A percentile compares a stretch with the other conserved stretches of the same genome.
phyloP scores from a whole-genome alignment of 2,888 invertebrate genomes.

The Fabriciana adippe region DNA sequence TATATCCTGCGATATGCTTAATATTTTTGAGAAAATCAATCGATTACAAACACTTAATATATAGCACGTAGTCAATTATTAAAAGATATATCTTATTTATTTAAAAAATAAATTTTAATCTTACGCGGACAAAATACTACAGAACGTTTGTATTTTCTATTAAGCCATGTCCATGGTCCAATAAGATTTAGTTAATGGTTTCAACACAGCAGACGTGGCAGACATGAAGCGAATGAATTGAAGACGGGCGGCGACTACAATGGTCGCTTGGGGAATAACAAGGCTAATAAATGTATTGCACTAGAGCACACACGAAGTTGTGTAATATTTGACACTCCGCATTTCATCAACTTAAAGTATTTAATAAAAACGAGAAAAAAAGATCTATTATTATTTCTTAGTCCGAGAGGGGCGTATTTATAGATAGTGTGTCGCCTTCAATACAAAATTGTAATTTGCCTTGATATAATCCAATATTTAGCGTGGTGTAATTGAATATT shows the following conservation, averaged over 20 bases:
- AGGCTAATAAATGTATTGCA: slow-evolving; percentile 40
- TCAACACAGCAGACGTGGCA: slow-evolving; percentile 26
- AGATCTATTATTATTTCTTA: slow-evolving; percentile 21
- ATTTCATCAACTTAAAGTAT: slow-evolving; percentile 21
- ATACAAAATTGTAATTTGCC: slow-evolving; percentile 78
- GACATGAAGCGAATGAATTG: slow-evolving; percentile 32
- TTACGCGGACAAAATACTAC: not conserved
- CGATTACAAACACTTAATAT: too few species aligned
- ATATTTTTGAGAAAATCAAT: too few species aligned
- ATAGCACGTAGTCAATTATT: too few species aligned
- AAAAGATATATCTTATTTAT: too few species aligned
- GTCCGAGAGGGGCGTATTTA: slow-evolving; percentile 32
- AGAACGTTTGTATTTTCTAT: slow-evolving; percentile 3
- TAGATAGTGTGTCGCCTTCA: slow-evolving; percentile 57
- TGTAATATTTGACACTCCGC: slow-evolving; percentile 34
- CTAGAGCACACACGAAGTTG: slow-evolving; percentile 23
- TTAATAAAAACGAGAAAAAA: slow-evolving; percentile 9
- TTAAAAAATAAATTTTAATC: too few species aligned
- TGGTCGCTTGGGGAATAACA: slow-evolving; percentile 39
- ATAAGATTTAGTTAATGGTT: slow-evolving; percentile 32
- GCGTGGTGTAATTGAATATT: slow-evolving; percentile 82
- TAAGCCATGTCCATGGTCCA: not conserved
- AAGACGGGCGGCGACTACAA: slow-evolving; percentile 35
- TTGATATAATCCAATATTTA: slow-evolving; percentile 81
- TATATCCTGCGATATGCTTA: too few species aligned